phyloP scores from a whole-genome alignment of 2,113 vertebrate genomes.

The Trinectes maculatus region DNA sequence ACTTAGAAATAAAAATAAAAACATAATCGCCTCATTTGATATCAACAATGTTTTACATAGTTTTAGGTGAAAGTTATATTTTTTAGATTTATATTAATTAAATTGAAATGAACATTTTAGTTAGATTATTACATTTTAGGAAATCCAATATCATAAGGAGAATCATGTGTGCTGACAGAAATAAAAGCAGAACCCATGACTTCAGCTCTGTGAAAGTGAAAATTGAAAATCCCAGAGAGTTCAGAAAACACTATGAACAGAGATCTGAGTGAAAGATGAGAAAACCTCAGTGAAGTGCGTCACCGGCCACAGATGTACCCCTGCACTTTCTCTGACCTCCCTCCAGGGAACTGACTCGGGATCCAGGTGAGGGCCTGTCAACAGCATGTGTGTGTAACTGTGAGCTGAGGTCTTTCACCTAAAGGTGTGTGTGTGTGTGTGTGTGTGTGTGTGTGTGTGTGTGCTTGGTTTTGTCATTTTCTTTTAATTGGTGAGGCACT shows the following conservation, averaged over 20 bases:
- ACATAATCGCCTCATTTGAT: too few relatives aligned
- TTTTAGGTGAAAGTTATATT: too few relatives aligned
- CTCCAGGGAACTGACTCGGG: conserved; percentile 47
- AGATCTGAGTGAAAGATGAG: conserved; percentile 59
- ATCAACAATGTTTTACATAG: too few relatives aligned
- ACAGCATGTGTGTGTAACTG: conserved; percentile 39
- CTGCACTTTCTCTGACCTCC: conserved; percentile 55
- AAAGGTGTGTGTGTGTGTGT: conserved; percentile 29
- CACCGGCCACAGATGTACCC: conserved; percentile 60
- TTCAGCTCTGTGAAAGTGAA: conserved; percentile 29
- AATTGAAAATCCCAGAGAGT: conserved; percentile 31
- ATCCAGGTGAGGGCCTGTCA: conserved; percentile 72
- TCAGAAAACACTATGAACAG: conserved; percentile 10
- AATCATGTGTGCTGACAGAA: too few relatives aligned
- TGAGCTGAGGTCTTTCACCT: conserved; percentile 39
- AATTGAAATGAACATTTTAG: too few relatives aligned
- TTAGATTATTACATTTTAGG: neutral
- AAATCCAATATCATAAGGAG: too few relatives aligned
- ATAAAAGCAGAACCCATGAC: neutral
- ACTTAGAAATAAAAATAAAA: too few relatives aligned
- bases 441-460: conserved; percentile 25
- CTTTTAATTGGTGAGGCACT: conserved; percentile 57
- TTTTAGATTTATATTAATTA: too few relatives aligned
- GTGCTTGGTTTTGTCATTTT: conserved; percentile 23
- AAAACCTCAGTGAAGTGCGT: conserved; percentile 66